Evolutionary conservation across 2,888 invertebrate species (phyloP), one percentile per base, ranked within the genome.

Genomic region (Microdon myrmicae): DNA sequence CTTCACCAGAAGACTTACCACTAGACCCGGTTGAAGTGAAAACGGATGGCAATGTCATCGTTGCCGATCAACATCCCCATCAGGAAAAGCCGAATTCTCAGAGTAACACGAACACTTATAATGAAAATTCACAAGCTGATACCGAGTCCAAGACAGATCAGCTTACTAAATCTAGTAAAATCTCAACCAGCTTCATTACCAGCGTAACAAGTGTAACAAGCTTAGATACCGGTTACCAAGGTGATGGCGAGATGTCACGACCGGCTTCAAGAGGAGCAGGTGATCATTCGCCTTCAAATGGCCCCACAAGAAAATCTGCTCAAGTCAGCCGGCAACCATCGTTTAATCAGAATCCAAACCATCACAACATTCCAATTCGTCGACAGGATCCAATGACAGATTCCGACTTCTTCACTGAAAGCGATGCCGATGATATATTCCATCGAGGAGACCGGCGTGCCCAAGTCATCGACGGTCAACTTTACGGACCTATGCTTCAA

Each of bases 201-300:
- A 92, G 92, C 73, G 90, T 92, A 10, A 92, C 92, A n/a, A 92
- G 93, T 75, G 92, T 92, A 60, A 91, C 92, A 17, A 95, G 94
- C 79, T 83, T 94, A 68, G 95, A 96, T 78, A 90, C 89, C n/a
- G 95, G 96, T 28, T 95, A 94, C 80, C 94, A 94, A 81, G 94
- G 94, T 6, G 92, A 92, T 79, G 92, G 92, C 3, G 92, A 92
- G 81, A 91, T 91, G 86, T 92, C 92, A 14, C 83, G 92, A 58
- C 92, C 92, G 0, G 92, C 90, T 0, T 92, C 92, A 71, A 85
- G 92, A 67, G 80, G 80, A n/a, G 87, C 87, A 10, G 88, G 89
- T 22, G 90, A 91, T 75, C 88, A 88, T 74, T 89, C 90, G 3
- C 85, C 86, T 3, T 80, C 84, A 37, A 84, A 84, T 69, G 84